Evolutionary conservation across 2,113 vertebrate species (phyloP).

Genomic region (Parus major): DNA sequence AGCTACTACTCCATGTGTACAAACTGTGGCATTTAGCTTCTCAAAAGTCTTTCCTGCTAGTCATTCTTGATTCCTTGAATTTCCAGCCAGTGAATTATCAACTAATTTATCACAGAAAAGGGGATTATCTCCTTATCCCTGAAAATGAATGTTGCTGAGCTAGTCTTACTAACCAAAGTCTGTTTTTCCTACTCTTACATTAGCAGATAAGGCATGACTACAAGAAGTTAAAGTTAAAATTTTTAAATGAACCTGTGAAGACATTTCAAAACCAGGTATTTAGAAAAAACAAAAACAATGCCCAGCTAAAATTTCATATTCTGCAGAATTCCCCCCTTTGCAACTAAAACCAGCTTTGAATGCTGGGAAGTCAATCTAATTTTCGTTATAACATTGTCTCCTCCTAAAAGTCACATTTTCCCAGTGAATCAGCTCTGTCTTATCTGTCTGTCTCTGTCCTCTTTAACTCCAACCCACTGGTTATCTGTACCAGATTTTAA

Average conservation of each 20-base stretch:
- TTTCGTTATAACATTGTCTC: background rate
- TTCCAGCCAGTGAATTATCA: slow-evolving; percentile 59
- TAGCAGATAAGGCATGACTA: background rate
- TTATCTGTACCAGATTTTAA: background rate
- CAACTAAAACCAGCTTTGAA: background rate
- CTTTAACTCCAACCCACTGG: background rate
- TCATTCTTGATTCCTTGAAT: slow-evolving; percentile 12
- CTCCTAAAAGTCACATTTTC: background rate
- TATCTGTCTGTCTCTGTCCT: background rate
- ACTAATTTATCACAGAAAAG: slow-evolving; percentile 43
- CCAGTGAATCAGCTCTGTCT: background rate
- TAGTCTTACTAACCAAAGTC: slow-evolving; percentile 24
- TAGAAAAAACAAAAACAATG: background rate
- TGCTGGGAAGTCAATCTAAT: background rate
- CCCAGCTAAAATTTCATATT: background rate
- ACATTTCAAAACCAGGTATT: background rate
- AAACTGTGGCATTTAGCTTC: background rate
- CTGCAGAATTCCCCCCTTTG: background rate
- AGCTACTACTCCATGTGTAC: background rate
- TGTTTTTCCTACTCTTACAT: background rate
- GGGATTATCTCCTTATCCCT: slow-evolving; percentile 48
- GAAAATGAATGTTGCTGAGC: slow-evolving; percentile 53
- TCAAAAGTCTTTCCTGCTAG: background rate
- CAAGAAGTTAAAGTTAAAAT: background rate
- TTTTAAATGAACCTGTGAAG: background rate